These are phyloP conservation scores for Illadopsis cleaveri DNA, from an alignment of 2,113 vertebrate species.

Conservation along the genomic window DNA sequence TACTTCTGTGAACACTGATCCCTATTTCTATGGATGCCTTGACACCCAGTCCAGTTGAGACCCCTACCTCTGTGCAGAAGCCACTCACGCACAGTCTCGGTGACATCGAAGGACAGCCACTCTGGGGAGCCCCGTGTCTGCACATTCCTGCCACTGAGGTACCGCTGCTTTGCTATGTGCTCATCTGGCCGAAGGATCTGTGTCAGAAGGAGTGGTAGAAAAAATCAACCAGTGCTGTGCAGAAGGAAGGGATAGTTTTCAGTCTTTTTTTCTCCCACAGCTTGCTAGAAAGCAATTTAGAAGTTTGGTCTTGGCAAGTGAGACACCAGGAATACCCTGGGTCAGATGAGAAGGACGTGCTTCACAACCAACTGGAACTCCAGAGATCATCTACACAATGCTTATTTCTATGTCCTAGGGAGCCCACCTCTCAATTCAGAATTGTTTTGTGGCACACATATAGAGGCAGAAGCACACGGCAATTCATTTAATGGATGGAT, in stretches of 20 bases:
- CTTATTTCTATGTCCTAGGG: neutral
- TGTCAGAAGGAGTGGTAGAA: neutral
- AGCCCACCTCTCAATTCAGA: neutral
- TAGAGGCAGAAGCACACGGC: neutral
- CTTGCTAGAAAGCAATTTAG: slow-evolving; percentile 61
- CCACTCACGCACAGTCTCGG: slow-evolving; percentile 94
- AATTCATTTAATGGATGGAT: neutral
- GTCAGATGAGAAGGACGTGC: neutral
- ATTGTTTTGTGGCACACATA: neutral
- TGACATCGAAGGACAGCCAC: slow-evolving; percentile 98
- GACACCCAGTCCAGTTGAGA: neutral
- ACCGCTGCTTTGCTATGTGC: slow-evolving; percentile 95
- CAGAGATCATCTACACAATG: neutral
- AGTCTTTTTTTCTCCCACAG: slow-evolving; percentile 53
- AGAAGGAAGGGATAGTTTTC: slow-evolving; percentile 55
- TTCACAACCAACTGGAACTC: neutral
- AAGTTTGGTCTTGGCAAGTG: slow-evolving; percentile 28
- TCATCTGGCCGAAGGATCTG: slow-evolving; percentile 92
- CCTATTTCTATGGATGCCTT: neutral
- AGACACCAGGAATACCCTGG: neutral
- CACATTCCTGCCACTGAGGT: slow-evolving; percentile 92
- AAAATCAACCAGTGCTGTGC: neutral
- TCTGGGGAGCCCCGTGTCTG: slow-evolving; percentile 89
- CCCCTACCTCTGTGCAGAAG: slow-evolving; percentile 89
- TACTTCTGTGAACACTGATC: neutral